Evolutionary conservation across 2,888 invertebrate genomes (phyloP), one percentile per base, ranked within the genome.

Genomic region (Odontocolon sp.): DNA sequence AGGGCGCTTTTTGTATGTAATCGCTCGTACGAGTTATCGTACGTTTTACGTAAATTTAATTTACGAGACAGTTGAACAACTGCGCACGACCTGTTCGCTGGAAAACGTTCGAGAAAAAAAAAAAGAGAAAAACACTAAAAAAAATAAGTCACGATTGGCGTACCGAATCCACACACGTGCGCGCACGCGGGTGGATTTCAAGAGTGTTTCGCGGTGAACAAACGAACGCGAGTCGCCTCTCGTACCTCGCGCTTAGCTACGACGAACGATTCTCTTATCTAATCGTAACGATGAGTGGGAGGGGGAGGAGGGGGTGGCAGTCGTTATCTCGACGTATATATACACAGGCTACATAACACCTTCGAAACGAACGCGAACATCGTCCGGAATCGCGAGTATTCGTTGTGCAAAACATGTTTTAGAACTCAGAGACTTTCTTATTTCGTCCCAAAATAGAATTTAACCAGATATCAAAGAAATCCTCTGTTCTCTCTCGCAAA

Each of bases 241-340:
- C 40, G 9, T 61, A 47, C 59, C 45, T 61, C 31, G 40, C 23
- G 26, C 40, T 26, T 6, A 23, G 21, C n/a, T 47, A 47, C 63
- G 16, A 14, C 47, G 33, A 47, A 47, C 63, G 57, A 28, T 31
- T 63, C 47, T 72, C 80, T 80, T 80, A 80, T 80, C 80, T 80
- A 80, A 80, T 80, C 80, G 70, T 70, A 74, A 66, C 69, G 73
- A 76, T 74, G 66, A 57, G 66, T 52, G 73, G 52, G 47, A 50
- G 21, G 28, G 66, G 33, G 18, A 26, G 9, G 45, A 14, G 21
- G 56, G 47, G 11, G 38, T n/a, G 52, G 14, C 8, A 31, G 36
- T 31, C 71, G 71, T 76, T 76, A 76, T 76, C 76, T 76, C 66
- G 61, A 71, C 66, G 45, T 67, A 56, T n/a, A n/a, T n/a, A n/a